These are phyloP conservation scores for Misgurnus anguillicaudatus DNA, from an alignment of 2,113 vertebrate genomes.

Conservation along the genomic window DNA sequence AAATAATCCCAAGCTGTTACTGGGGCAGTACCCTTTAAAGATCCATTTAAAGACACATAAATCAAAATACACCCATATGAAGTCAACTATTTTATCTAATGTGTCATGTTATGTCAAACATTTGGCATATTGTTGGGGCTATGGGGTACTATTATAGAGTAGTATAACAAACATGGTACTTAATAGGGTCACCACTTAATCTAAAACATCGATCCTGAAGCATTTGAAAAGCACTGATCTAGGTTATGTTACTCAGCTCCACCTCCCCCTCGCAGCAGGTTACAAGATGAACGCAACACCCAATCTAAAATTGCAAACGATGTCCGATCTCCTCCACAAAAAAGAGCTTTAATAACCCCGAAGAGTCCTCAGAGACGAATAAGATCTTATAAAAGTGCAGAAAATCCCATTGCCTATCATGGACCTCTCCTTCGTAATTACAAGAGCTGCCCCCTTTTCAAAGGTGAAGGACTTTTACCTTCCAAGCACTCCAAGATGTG, in stretches of 20 bases:
- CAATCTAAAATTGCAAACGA: constrained; percentile 63
- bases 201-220: no score
- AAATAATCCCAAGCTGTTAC: no score
- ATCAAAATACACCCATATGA: no score
- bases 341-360: constrained; percentile 63
- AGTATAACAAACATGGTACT: neutral
- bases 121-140: no score
- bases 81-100: no score
- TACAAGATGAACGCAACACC: constrained; percentile 52
- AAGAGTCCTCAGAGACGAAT: constrained; percentile 68
- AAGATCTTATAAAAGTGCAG: constrained; percentile 70
- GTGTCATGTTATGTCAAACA: no score
- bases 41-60: no score
- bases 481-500: constrained; percentile 30
- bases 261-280: neutral
- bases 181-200: neutral
- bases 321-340: constrained; percentile 62
- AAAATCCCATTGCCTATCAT: constrained; percentile 72
- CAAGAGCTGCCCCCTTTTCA: constrained; percentile 63
- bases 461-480: constrained; percentile 69
- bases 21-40: no score
- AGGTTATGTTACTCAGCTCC: neutral
- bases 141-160: no score
- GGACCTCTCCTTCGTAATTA: constrained; percentile 72
- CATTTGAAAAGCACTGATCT: constrained; percentile 17